A percentile compares a stretch with the other conserved stretches of the same genome.
Evolutionary conservation across 92 coral and sea anemone genomes (phyloP).

Genomic region (Isaurus tuberculatus): DNA sequence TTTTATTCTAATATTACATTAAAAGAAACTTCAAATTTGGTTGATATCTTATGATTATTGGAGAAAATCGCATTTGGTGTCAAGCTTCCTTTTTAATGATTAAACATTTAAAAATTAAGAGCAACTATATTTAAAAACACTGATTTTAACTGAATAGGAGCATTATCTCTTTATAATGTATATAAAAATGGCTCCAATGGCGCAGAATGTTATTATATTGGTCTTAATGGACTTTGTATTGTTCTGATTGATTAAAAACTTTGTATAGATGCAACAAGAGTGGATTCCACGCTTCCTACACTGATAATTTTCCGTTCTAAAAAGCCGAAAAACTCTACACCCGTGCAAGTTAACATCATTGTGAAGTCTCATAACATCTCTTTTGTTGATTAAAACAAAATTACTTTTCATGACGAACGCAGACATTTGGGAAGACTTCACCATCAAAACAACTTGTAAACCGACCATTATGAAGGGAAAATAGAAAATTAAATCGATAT

Average conservation of each 20-base stretch:
- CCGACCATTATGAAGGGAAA: constrained; percentile 8
- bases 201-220: neutral
- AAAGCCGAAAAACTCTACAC: neutral
- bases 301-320: neutral
- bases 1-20: neutral
- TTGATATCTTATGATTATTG: neutral
- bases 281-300: neutral
- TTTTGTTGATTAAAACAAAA: neutral
- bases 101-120: neutral
- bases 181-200: neutral
- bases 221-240: neutral
- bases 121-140: neutral
- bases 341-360: neutral
- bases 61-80: neutral
- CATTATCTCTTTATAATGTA: neutral
- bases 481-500: constrained; percentile 17
- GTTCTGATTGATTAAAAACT: neutral
- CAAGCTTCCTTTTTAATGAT: neutral
- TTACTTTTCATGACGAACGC: neutral
- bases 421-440: neutral
- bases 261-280: neutral
- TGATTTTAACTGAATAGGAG: neutral
- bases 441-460: constrained; percentile 3
- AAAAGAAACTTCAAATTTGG: neutral
- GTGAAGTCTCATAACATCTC: neutral